Evolutionary conservation across 2,113 vertebrate species (phyloP), one percentile per base, ranked within the genome.

Genomic region (Sinocyclocheilus rhinocerous): DNA sequence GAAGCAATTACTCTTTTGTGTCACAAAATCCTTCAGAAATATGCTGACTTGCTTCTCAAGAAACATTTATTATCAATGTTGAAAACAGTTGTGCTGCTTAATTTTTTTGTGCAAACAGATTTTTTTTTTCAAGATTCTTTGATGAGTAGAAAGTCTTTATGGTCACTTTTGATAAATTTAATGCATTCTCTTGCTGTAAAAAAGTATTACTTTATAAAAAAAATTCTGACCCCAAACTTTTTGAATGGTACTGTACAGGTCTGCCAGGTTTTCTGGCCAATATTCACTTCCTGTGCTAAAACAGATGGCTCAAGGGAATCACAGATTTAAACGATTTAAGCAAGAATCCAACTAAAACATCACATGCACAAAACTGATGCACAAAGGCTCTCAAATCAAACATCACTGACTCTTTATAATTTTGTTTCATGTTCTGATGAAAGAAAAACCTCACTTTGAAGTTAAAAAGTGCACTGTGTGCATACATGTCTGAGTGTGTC

Each of bases 381-480:
- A 33, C 86, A 86, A 69, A 84, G 24, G 45, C 72, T 67, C 76
- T 59, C 83, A 89, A 85, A 76, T 70, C 78, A 81, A 87, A 80
- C 83, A 87, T 81, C 85, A 85, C n/a, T 63, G 42, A 81, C 24
- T 83, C 80, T 70, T 88, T 82, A 76, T 84, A 78, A 36, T 84
- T 59, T 84, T 55, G 48, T 84, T 84, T 84, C 52, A 72, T 78
- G 80, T 78, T 77, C 65, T 65, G 48, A 84, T 83, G 65, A 86
- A 85, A 89, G 77, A 89, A 82, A 83, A 78, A 81, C 39, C 4
- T 33, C 4, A 33, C 84, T 88, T 88, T 88, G 87, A 88, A 80
- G 80, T 75, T 73, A 57, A 85, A 65, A 86, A 76, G 24, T 48
- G 70, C 33, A 16, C 70, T 6, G 24, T 59, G 76, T 59, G 76